phyloP scores from a whole-genome alignment of 2,888 invertebrate genomes.

The Caenorhabditis sp. region DNA sequence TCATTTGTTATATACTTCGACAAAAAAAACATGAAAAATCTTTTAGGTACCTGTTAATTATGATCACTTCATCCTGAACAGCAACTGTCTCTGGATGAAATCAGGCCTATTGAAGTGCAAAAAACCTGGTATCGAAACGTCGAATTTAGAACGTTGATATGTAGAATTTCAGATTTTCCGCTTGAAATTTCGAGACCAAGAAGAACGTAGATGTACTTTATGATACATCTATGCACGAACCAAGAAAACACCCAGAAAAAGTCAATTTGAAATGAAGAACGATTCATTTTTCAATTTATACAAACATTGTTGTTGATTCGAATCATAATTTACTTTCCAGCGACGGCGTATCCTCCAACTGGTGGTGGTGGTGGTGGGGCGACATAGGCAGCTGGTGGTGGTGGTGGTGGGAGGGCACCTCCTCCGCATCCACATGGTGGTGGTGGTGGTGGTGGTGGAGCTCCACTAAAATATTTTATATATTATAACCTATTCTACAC shows the following conservation, averaged over 20 bases:
- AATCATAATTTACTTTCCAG: conserved; percentile 6
- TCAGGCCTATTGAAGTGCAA: too few species aligned
- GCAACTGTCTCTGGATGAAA: too few species aligned
- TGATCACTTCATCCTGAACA: too few species aligned
- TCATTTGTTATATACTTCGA: too few species aligned
- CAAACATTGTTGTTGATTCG: background rate
- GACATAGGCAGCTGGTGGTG: conserved; percentile 12
- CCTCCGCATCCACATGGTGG: conserved; percentile 48
- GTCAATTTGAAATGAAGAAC: background rate
- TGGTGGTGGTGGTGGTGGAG: conserved; percentile 50
- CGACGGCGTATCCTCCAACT: conserved; percentile 10
- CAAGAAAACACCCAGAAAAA: background rate
- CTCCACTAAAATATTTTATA: conserved; percentile 2
- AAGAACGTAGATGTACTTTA: too few species aligned
- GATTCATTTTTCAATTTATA: conserved; percentile 2
- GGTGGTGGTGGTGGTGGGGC: conserved; percentile 13
- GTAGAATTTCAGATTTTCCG: too few species aligned
- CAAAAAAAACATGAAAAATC: too few species aligned
- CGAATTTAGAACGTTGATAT: too few species aligned
- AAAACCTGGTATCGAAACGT: too few species aligned
- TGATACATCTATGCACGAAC: too few species aligned
- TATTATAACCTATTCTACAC: background rate
- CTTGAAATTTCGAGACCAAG: too few species aligned
- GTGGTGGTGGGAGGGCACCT: conserved; percentile 24
- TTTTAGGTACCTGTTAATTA: too few species aligned